Conservation (phyloP, 1,140 invertebrate genomes). For the Trinorchestia longiramus region DNA sequence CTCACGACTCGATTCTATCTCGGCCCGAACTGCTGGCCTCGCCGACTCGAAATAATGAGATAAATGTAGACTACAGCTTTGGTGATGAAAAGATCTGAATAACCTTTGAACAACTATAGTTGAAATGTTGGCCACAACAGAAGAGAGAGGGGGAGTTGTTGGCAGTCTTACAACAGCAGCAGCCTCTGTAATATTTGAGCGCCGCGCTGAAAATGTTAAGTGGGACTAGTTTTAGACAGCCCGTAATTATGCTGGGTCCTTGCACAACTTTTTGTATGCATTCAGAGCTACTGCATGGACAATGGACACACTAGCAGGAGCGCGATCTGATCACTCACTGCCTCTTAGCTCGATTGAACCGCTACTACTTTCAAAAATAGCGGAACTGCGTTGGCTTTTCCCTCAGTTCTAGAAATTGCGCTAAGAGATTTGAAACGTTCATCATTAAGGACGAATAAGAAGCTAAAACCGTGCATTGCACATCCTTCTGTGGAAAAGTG, state of each 20-base stretch:
- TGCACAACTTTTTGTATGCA: neutral
- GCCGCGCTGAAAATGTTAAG: neutral
- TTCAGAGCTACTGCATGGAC: neutral
- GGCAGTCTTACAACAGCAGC: neutral
- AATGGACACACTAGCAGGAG: neutral
- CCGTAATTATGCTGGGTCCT: neutral
- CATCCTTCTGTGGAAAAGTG: neutral
- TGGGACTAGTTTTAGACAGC: neutral
- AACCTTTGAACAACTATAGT: conserved; percentile 47
- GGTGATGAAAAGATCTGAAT: conserved; percentile 55
- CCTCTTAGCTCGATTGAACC: neutral
- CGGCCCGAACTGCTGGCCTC: conserved; percentile 36
- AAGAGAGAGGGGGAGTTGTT: neutral
- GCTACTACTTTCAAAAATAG: neutral
- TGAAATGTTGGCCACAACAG: conserved; percentile 11
- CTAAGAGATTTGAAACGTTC: neutral
- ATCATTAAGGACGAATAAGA: neutral
- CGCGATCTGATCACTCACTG: neutral
- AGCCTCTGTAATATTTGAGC: neutral
- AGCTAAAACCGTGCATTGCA: neutral
- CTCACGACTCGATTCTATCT: conserved; percentile 55
- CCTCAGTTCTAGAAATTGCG: neutral
- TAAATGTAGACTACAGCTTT: conserved; percentile 50
- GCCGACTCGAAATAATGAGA: conserved; percentile 52
- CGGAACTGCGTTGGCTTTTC: neutral